These are phyloP conservation scores for Malurus elegans DNA, from an alignment of 2,113 vertebrate species.

Conservation along the genomic window DNA sequence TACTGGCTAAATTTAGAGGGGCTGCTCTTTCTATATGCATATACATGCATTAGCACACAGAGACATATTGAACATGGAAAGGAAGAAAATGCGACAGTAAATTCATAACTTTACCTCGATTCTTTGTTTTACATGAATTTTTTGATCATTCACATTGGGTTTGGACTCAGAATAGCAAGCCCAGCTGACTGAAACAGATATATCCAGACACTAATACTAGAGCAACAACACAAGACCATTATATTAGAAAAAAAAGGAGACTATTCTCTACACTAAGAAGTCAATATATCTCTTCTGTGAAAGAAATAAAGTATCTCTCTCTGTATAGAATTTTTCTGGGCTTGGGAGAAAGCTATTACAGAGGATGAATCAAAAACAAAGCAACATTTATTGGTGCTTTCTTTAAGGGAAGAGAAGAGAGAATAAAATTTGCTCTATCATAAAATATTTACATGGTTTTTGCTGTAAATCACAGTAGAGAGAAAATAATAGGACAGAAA, in stretches of 20 bases:
- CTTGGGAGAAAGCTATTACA: constrained; percentile 13
- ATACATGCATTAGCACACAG: neutral
- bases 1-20: neutral
- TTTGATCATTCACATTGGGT: neutral
- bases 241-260: neutral
- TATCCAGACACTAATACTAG: neutral
- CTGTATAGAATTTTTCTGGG: neutral
- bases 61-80: neutral
- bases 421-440: constrained; percentile 1
- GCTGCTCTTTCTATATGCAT: neutral
- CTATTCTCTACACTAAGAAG: neutral
- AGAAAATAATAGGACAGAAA: constrained; percentile 21
- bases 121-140: neutral
- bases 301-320: neutral
- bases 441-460: neutral
- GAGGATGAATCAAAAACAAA: constrained; percentile 28
- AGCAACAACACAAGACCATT: neutral
- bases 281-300: neutral
- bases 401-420: neutral
- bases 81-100: neutral
- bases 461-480: neutral
- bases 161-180: neutral
- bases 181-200: neutral
- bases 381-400: neutral
- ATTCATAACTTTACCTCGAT: neutral